These are phyloP conservation scores for Parnassius apollo DNA, from an alignment of 2,888 invertebrate species.

Conservation along the genomic window DNA sequence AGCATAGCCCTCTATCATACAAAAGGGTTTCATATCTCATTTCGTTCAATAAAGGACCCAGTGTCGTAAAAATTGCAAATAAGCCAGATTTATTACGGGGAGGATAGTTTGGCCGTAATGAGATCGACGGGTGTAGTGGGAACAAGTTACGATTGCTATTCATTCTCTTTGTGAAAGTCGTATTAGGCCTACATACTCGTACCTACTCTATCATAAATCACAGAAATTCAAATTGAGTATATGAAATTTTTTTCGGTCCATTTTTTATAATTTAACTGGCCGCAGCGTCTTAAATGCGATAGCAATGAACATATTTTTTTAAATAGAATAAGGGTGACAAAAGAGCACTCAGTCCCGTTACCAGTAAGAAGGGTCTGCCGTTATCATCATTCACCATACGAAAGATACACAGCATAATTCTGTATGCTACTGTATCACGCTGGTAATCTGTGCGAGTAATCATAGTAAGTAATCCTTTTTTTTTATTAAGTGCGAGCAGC, in stretches of 20 bases:
- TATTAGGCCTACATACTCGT: constrained; percentile 14
- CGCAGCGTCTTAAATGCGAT: no score
- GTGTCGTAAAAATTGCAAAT: constrained; percentile 75
- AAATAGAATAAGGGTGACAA: no score
- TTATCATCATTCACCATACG: no score
- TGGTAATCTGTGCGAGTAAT: no score
- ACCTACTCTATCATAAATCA: constrained; percentile 9
- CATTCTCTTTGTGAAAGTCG: constrained; percentile 32
- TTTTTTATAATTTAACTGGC: constrained; percentile 1
- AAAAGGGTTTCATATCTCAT: constrained; percentile 67
- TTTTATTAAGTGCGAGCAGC: no score
- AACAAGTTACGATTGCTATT: constrained; percentile 40
- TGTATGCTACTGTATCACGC: no score
- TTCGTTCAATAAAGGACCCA: constrained; percentile 58
- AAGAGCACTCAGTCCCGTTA: no score
- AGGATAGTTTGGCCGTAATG: constrained; percentile 49
- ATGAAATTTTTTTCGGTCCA: constrained; percentile 13
- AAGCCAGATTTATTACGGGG: constrained; percentile 58
- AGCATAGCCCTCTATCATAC: constrained; percentile 65
- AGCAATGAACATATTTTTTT: no score
- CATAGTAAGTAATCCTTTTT: no score
- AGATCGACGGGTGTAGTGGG: constrained; percentile 41
- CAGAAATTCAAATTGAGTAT: constrained; percentile 22
- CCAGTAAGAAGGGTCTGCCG: no score
- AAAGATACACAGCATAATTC: no score